Evolutionary conservation across 2,797 vertebrate species (phyloP).

Genomic region (Garrulus glandarius): DNA sequence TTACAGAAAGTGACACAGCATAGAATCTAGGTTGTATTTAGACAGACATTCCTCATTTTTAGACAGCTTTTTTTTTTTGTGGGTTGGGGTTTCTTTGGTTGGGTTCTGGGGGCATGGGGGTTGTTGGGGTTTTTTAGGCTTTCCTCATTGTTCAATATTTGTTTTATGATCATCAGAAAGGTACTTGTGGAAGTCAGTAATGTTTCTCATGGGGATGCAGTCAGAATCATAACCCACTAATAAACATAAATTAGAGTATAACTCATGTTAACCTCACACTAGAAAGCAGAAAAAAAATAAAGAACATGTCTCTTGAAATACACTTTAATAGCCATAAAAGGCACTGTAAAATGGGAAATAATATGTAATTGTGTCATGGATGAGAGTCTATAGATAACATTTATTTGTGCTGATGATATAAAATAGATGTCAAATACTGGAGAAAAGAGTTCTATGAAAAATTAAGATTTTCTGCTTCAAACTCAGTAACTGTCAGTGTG

Average conservation of each 20-base stretch:
- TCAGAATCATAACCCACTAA: conserved; percentile 60
- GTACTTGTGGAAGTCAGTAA: conserved; percentile 28
- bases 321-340: conserved; percentile 68
- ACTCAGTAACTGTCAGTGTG: background rate
- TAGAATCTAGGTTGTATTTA: background rate
- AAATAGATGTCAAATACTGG: background rate
- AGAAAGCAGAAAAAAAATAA: conserved; percentile 24
- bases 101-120: rapidly evolving
- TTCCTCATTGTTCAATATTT: conserved; percentile 68
- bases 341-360: conserved; percentile 56
- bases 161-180: conserved; percentile 65
- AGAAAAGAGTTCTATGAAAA: background rate
- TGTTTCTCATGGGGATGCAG: conserved; percentile 60
- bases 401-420: conserved; percentile 36
- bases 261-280: conserved; percentile 66
- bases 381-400: background rate
- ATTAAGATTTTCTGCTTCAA: background rate
- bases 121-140: background rate
- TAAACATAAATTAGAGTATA: conserved; percentile 64
- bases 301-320: conserved; percentile 67
- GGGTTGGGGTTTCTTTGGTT: rapidly evolving
- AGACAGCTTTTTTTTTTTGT: background rate
- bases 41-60: conserved; percentile 20
- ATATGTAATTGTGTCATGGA: background rate
- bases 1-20: background rate